These are phyloP conservation scores for Thyatira batis DNA, from an alignment of 2,888 invertebrate species.

Conservation along the genomic window DNA sequence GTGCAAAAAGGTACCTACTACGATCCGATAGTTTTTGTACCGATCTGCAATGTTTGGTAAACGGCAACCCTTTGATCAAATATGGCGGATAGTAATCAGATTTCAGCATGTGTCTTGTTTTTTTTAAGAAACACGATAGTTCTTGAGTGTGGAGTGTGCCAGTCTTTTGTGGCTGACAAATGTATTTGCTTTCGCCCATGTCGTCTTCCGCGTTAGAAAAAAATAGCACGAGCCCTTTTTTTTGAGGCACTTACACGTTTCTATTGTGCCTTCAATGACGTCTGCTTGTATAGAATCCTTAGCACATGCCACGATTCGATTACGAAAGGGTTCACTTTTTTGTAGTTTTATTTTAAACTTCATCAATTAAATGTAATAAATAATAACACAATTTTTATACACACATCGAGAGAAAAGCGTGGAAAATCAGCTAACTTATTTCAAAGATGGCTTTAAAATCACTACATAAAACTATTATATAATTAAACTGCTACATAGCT, in stretches of 20 bases:
- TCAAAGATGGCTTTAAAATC: no score
- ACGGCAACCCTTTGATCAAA: constrained; percentile 79
- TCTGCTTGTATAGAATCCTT: constrained; percentile 4
- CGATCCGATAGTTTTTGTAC: constrained; percentile 56
- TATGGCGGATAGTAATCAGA: constrained; percentile 73
- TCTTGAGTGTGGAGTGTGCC: constrained; percentile 75
- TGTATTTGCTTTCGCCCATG: constrained; percentile 69
- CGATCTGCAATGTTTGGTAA: constrained; percentile 62
- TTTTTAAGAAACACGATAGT: constrained; percentile 73
- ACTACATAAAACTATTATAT: no score
- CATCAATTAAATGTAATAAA: neutral
- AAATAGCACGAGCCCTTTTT: constrained; percentile 73
- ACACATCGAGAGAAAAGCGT: no score
- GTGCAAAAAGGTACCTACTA: constrained; percentile 62
- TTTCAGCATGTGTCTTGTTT: constrained; percentile 80
- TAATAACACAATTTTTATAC: neutral
- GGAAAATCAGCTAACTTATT: no score
- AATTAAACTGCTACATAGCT: no score
- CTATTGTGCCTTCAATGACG: constrained; percentile 38
- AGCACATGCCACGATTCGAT: constrained; percentile 17
- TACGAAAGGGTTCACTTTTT: constrained; percentile 17
- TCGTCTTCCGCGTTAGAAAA: constrained; percentile 73
- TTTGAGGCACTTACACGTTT: constrained; percentile 37
- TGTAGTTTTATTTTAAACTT: constrained; percentile 13
- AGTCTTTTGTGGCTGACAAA: constrained; percentile 69